Evolutionary conservation across 2,113 vertebrate genomes (phyloP).

Genomic region (Dolichotis patagonum): DNA sequence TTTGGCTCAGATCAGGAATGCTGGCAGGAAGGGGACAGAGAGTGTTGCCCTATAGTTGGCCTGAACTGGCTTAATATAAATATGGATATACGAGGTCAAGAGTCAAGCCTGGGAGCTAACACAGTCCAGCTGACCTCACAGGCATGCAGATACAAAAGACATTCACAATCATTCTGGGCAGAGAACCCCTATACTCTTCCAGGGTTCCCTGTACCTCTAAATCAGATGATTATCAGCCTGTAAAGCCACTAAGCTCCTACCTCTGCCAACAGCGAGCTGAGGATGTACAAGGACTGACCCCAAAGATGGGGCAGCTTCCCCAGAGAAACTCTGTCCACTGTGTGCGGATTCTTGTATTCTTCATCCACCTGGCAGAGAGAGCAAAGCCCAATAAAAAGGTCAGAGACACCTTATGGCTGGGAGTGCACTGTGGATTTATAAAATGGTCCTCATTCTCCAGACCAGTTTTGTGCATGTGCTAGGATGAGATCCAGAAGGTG

Average conservation of each 20-base stretch:
- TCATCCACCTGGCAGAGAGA: conserved; percentile 92
- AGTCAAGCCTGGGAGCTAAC: background rate
- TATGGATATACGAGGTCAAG: background rate
- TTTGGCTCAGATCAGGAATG: background rate
- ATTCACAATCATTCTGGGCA: background rate
- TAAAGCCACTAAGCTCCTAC: conserved; percentile 81
- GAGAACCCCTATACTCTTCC: background rate
- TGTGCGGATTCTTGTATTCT: conserved; percentile 94
- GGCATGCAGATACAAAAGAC: background rate
- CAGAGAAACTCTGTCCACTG: conserved; percentile 92
- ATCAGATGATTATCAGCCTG: background rate
- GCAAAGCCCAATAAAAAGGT: conserved; percentile 42
- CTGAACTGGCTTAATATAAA: background rate
- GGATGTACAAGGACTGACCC: conserved; percentile 97
- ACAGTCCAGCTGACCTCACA: background rate
- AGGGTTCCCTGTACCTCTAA: background rate
- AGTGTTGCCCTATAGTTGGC: background rate
- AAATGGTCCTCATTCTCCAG: background rate
- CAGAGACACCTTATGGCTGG: background rate
- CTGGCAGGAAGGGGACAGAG: background rate
- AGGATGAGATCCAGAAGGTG: background rate
- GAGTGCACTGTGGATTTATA: background rate
- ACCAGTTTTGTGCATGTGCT: background rate
- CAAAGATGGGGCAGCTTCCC: conserved; percentile 98
- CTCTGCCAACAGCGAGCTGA: conserved; percentile 95